Evolutionary conservation across 2,888 invertebrate species (phyloP), one percentile per base, ranked within the genome.

Genomic region (Sisyra nigra): DNA sequence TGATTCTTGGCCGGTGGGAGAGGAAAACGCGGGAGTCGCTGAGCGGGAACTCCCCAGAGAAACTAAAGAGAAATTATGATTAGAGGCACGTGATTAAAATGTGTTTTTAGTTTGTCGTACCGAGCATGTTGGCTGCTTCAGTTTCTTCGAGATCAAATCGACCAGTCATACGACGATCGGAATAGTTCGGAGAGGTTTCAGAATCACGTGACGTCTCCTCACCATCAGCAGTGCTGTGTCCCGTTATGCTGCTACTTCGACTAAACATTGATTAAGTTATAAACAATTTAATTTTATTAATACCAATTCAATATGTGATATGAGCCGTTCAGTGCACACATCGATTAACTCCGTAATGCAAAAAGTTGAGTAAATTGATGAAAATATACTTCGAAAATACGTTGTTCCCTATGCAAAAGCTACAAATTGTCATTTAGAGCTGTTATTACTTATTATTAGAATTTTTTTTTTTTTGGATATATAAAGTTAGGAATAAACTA

Each of bases 41-140:
- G 93, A 91, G 46, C 92, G 76, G 11, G 93, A 92, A 61, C 89
- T 91, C 52, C 92, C 88, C 53, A 94, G 68, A 10, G 92, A 93
- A 52, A 93, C 92, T 84, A 63, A 3, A 63, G n/a, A n/a, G n/a
- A n/a, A 60, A 40, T 53, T 49, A 50, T 48, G 38, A n/a, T n/a
- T n/a, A 31, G 10, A 31, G 31, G 31, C 11, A 11, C 31, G 10
- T 31, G 31, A 31, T 31, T 9, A 13, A 10, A 40, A 14, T 11
- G 13, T 24, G 42, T 9, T 15, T 13, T 43, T 11, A 10, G 29
- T 11, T 19, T 31, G 8, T 8, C 7, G 15, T 24, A 83, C 87
- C 87, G 48, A 94, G 70, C 88, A 93, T 92, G 62, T 89, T 93
- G 39, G 94, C 94, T 47, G 91, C 94, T 66, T 96, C 94, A 1